Conservation (phyloP, 2,888 invertebrate genomes). For the Smittia aterrima region DNA sequence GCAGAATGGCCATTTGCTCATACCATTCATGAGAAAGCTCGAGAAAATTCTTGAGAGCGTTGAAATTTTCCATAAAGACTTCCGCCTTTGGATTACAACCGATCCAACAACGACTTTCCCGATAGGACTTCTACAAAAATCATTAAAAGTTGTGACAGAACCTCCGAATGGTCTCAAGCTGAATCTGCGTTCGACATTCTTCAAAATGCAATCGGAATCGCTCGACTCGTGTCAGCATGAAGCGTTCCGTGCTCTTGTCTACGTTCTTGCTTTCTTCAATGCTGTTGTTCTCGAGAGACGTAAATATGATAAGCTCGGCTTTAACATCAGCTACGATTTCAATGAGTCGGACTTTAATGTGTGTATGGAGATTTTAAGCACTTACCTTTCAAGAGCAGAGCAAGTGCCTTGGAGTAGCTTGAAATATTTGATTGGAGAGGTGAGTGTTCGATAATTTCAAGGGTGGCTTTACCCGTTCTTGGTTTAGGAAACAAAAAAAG, state of each 20-base stretch:
- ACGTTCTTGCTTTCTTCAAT: conserved; percentile 89
- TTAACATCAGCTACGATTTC: conserved; percentile 93
- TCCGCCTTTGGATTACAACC: conserved; percentile 89
- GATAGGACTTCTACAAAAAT: conserved; percentile 82
- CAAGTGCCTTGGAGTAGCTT: conserved; percentile 86
- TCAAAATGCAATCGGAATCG: conserved; percentile 74
- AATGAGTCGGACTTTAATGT: conserved; percentile 90
- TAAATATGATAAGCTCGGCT: conserved; percentile 91
- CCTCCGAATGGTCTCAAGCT: conserved; percentile 88
- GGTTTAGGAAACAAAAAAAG: background rate
- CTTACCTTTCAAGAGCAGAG: conserved; percentile 72
- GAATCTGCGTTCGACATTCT: conserved; percentile 84
- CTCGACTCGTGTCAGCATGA: conserved; percentile 72
- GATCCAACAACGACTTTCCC: conserved; percentile 85
- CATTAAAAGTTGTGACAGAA: conserved; percentile 88
- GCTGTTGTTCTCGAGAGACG: conserved; percentile 88
- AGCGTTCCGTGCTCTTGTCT: conserved; percentile 77
- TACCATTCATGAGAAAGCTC: conserved; percentile 73
- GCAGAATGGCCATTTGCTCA: conserved; percentile 86
- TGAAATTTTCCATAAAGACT: conserved; percentile 82
- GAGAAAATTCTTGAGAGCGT: conserved; percentile 81
- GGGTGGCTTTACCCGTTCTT: background rate
- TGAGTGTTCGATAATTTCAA: conserved; percentile 48
- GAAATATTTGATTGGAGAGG: conserved; percentile 90
- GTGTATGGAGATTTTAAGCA: conserved; percentile 79